Conservation (phyloP, 2,888 invertebrate genomes). For the Caenorhabditis imperialis region DNA sequence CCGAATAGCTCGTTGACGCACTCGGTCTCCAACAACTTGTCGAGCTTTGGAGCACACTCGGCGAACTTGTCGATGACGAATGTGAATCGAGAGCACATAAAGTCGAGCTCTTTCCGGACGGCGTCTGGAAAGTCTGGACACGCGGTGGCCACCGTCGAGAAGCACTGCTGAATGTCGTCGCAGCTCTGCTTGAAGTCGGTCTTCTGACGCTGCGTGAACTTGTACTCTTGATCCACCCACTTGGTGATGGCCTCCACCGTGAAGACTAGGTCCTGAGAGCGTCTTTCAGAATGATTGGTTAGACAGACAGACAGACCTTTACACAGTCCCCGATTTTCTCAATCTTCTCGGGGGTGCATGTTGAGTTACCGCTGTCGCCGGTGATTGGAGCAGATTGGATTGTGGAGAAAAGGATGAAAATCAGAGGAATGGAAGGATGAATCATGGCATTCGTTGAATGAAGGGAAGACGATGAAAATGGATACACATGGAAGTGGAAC, state of each 20-base stretch:
- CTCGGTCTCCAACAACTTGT: slow-evolving; percentile 3
- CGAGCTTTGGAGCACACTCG: slow-evolving; percentile 31
- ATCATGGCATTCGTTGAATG: no score
- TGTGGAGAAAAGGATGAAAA: no score
- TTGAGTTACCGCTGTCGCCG: no score
- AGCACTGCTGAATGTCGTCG: slow-evolving; percentile 17
- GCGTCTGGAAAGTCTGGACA: slow-evolving; percentile 30
- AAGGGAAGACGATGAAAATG: no score
- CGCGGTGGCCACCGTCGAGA: slow-evolving; percentile 15
- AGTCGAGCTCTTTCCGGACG: slow-evolving; percentile 21
- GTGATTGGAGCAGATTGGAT: no score
- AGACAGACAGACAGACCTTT: not conserved
- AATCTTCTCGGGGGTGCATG: no score
- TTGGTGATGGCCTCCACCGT: slow-evolving; percentile 25
- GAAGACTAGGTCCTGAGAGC: slow-evolving; percentile 10
- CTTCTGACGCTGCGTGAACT: slow-evolving; percentile 18
- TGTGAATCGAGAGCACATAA: slow-evolving; percentile 35
- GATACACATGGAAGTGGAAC: no score
- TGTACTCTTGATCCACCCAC: slow-evolving; percentile 31
- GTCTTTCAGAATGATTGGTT: not conserved
- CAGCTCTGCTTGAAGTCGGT: slow-evolving; percentile 18
- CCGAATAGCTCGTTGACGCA: slow-evolving; percentile 31
- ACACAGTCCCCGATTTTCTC: slow-evolving; percentile 32
- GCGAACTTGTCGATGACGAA: slow-evolving; percentile 38
- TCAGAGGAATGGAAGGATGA: no score